These are phyloP conservation scores for Xanthorhoe designata DNA, from an alignment of 2,888 invertebrate genomes.

Conservation along the genomic window DNA sequence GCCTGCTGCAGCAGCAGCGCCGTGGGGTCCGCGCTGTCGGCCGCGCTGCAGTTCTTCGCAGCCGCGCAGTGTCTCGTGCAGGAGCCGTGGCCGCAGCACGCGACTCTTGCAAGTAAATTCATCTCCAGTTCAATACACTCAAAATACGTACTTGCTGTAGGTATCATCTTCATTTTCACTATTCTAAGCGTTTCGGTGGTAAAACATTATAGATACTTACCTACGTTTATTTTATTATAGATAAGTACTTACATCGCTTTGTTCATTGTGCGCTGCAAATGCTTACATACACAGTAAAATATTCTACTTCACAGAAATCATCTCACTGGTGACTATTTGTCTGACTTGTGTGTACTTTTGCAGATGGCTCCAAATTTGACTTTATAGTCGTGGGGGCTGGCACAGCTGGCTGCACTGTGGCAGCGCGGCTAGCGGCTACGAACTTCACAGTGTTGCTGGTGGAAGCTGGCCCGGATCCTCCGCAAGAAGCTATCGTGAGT, in stretches of 20 bases:
- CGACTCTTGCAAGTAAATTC: conserved; percentile 53
- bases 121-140: too few relatives aligned
- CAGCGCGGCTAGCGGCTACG: conserved; percentile 62
- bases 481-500: conserved; percentile 68
- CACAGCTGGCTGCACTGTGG: conserved; percentile 68
- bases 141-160: too few relatives aligned
- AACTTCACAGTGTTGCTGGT: conserved; percentile 63
- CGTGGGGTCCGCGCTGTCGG: conserved; percentile 42
- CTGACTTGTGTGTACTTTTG: neutral
- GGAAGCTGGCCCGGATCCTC: conserved; percentile 73
- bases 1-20: conserved; percentile 35
- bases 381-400: conserved; percentile 75
- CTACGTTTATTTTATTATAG: too few relatives aligned
- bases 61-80: conserved; percentile 66
- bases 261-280: too few relatives aligned
- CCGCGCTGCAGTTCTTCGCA: conserved; percentile 72
- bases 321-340: neutral
- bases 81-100: conserved; percentile 64
- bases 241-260: too few relatives aligned
- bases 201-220: too few relatives aligned
- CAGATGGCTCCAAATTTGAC: conserved; percentile 67
- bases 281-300: too few relatives aligned
- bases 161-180: too few relatives aligned
- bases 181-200: too few relatives aligned
- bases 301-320: too few relatives aligned